Evolutionary conservation across 92 coral and sea anemone genomes (phyloP), one percentile per base, ranked within the genome.

Genomic region (Desmophyllum pertusum): DNA sequence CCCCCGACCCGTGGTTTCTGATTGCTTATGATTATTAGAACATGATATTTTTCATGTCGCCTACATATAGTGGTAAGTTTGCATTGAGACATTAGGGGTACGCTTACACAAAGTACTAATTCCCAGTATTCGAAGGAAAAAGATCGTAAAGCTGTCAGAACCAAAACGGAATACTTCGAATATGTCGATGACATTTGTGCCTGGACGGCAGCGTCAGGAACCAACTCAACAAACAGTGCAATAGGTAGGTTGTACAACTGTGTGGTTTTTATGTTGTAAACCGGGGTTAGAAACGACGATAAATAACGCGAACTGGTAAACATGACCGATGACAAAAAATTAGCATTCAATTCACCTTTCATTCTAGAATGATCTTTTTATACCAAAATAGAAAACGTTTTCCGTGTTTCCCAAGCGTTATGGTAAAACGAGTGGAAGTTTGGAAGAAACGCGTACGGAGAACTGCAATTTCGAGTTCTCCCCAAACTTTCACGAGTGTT

Each of bases 171-270:
- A 61, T 39, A 19, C 6, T 7, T 30, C 19, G 75, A 77, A 21
- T 6, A 91, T 93, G 97, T 93, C 97, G 73, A 91, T 89, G 91
- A 93, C 95, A 33, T 93, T 93, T 85, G 91, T 91, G 8, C 81
- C 95, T 40, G 95, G 90, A 83, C 78, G 97, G 72, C 87, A 82
- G 86, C 91, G 97, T n/a, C 62, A 78, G 43, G 94, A 91, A 70
- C 95, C 97, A 3, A 93, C 86, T 61, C 91, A 93, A 77, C 94
- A 92, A 81, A 92, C 93, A 15, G 89, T 93, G 18, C 97, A 93
- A 76, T 88, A 93, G 95, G 97, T 93, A 86, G 61, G 97, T 19
- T 21, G 25, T 39, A 36, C 35, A 14, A 46, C 57, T 6, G 55
- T 69, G 6, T 33, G n/a, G 15, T 46, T 76, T 30, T 4, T n/a